phyloP scores from a whole-genome alignment of 2,888 invertebrate species.

The Eilema griseolum region DNA sequence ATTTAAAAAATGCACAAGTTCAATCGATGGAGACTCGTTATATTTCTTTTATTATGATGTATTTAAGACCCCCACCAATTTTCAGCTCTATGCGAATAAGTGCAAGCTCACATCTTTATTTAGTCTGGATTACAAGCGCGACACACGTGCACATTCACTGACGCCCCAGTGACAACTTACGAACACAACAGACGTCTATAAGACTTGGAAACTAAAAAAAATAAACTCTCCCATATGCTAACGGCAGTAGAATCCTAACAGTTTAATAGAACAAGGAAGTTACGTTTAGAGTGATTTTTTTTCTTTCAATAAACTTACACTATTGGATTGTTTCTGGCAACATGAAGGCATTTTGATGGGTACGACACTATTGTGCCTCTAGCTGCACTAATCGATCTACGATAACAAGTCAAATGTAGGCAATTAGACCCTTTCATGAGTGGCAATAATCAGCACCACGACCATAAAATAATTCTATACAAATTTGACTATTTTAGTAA shows the following conservation, averaged over 20 bases:
- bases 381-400: slow-evolving; percentile 57
- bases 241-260: slow-evolving; percentile 49
- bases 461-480: slow-evolving; percentile 38
- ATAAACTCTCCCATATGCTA: slow-evolving; percentile 45
- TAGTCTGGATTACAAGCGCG: no score
- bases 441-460: slow-evolving; percentile 68
- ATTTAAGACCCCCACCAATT: no score
- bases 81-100: no score
- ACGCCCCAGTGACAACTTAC: slow-evolving; percentile 39
- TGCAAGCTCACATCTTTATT: no score
- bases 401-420: slow-evolving; percentile 32
- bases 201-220: slow-evolving; percentile 43
- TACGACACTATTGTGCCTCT: slow-evolving; percentile 62
- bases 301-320: slow-evolving; percentile 27
- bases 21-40: no score
- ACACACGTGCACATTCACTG: slow-evolving; percentile 32
- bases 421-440: slow-evolving; percentile 47
- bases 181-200: slow-evolving; percentile 45
- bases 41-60: no score
- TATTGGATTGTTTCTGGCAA: slow-evolving; percentile 41
- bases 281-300: slow-evolving; percentile 27
- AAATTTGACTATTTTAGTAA: slow-evolving; percentile 18
- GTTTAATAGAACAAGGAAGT: slow-evolving; percentile 26
- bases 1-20: no score
- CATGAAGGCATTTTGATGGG: slow-evolving; percentile 41